Evolutionary conservation across 2,113 vertebrate species (phyloP).

Genomic region (Prochilodus magdalenae): DNA sequence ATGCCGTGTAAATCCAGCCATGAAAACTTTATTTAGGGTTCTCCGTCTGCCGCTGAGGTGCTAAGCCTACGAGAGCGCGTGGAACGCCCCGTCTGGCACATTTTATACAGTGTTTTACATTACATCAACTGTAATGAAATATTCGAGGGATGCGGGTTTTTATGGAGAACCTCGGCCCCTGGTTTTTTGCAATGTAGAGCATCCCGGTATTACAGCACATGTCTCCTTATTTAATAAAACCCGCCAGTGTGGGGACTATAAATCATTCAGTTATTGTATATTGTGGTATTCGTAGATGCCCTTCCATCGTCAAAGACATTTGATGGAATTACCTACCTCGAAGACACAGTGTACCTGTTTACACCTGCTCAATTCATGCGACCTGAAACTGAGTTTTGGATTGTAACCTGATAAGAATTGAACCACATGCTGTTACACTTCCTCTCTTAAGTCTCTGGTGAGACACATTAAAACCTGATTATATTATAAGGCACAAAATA

Average conservation of each 20-base stretch:
- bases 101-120: background rate
- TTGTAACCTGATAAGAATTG: no score
- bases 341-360: conserved; percentile 21
- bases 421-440: no score
- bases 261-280: conserved; percentile 65
- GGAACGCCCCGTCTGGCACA: background rate
- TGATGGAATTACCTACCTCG: conserved; percentile 72
- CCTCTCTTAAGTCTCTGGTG: no score
- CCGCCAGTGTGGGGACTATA: conserved; percentile 52
- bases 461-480: no score
- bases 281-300: conserved; percentile 71
- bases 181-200: conserved; percentile 54
- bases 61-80: background rate
- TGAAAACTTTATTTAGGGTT: conserved; percentile 35
- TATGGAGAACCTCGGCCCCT: background rate
- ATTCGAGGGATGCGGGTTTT: background rate
- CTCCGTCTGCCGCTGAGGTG: conserved; percentile 8
- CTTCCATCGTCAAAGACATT: conserved; percentile 70
- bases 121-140: conserved; percentile 4
- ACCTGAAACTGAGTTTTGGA: no score
- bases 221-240: conserved; percentile 37
- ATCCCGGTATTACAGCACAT: conserved; percentile 61
- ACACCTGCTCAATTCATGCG: no score
- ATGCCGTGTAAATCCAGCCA: conserved; percentile 16
- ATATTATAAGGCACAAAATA: no score